Evolutionary conservation across 2,888 invertebrate genomes (phyloP).

Genomic region (Agelastica alni): DNA sequence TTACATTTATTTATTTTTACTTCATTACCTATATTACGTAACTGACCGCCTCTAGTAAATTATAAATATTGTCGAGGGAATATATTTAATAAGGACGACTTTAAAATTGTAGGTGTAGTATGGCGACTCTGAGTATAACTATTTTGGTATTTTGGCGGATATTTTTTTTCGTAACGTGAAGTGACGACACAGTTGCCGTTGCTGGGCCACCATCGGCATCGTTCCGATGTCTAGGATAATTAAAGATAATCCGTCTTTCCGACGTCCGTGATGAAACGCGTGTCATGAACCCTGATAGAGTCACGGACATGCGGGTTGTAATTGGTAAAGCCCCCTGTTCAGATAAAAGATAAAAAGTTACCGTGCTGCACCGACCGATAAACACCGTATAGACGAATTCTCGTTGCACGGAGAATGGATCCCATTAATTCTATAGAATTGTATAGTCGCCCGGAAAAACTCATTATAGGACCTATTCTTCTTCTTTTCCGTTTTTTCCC

Average conservation of each 20-base stretch:
- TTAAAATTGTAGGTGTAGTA: too few relatives aligned
- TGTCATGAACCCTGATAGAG: conserved; percentile 49
- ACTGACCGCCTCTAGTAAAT: too few relatives aligned
- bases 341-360: conserved; percentile 28
- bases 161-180: conserved; percentile 10
- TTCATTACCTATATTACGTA: too few relatives aligned
- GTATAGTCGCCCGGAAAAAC: conserved; percentile 18
- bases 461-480: conserved; percentile 12
- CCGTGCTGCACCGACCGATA: conserved; percentile 23
- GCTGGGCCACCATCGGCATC: conserved; percentile 16
- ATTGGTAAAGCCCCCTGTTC: conserved; percentile 40
- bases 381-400: conserved; percentile 22
- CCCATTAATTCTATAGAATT: conserved; percentile 19
- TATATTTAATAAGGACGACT: too few relatives aligned
- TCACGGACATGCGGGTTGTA: conserved; percentile 50
- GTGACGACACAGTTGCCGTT: conserved; percentile 15
- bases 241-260: conserved; percentile 55
- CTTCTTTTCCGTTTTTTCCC: not conserved
- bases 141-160: conserved; percentile 7
- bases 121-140: not conserved
- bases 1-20: too few relatives aligned
- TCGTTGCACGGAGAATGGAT: conserved; percentile 23
- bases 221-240: conserved; percentile 51
- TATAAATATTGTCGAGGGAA: too few relatives aligned
- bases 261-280: conserved; percentile 49